Conservation (phyloP, 2,888 invertebrate genomes). For the Pediacus dermestoides region DNA sequence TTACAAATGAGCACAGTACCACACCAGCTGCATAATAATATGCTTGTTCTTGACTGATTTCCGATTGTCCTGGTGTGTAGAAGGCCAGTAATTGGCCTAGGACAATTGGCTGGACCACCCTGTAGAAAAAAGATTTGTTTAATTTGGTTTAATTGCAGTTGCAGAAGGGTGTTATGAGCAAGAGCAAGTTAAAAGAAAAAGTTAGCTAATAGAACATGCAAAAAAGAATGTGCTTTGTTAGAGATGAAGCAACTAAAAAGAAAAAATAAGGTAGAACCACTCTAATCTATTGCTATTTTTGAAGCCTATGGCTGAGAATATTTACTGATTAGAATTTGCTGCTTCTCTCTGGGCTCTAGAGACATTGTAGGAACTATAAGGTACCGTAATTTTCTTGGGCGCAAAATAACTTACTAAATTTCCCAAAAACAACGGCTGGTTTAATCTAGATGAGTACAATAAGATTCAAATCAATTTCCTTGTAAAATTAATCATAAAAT, state of each 20-base stretch:
- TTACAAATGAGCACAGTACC: constrained; percentile 69
- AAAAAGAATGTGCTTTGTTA: no score
- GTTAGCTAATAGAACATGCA: no score
- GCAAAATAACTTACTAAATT: constrained; percentile 58
- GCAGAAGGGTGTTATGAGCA: no score
- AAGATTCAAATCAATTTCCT: constrained; percentile 2
- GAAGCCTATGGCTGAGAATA: no score
- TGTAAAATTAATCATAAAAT: constrained; percentile 4
- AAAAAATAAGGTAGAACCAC: constrained; percentile 10
- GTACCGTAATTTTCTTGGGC: constrained; percentile 34
- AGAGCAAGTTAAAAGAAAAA: no score
- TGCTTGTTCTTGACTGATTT: constrained; percentile 56
- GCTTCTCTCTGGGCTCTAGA: constrained; percentile 5
- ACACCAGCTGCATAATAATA: constrained; percentile 76
- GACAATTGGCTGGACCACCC: constrained; percentile 52
- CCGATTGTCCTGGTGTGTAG: constrained; percentile 50
- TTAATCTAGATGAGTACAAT: constrained; percentile 46
- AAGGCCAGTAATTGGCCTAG: constrained; percentile 62
- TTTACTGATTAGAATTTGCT: no score
- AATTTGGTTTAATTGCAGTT: no score
- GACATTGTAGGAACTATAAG: constrained; percentile 8
- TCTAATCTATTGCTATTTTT: no score
- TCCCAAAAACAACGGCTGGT: constrained; percentile 63
- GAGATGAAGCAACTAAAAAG: constrained; percentile 10
- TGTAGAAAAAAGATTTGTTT: no score